phyloP scores from a whole-genome alignment of 2,113 vertebrate species.

The Anoplopoma fimbria region DNA sequence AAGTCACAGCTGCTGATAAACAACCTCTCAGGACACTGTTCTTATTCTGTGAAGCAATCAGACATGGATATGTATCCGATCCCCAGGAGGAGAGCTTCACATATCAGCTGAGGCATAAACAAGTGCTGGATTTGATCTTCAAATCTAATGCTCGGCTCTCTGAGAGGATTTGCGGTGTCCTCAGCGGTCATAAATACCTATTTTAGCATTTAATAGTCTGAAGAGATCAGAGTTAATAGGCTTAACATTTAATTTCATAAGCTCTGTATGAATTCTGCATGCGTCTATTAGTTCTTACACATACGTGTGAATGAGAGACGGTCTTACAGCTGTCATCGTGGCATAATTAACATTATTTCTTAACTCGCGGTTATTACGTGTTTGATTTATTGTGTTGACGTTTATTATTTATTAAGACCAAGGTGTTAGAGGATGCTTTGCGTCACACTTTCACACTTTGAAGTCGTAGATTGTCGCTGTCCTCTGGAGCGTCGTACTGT shows the following conservation, averaged over 20 bases:
- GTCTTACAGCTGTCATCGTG: slow-evolving; percentile 5
- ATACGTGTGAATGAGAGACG: slow-evolving; percentile 31
- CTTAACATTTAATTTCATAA: slow-evolving; percentile 43
- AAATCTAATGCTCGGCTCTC: slow-evolving; percentile 7
- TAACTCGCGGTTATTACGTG: neutral
- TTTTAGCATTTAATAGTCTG: slow-evolving; percentile 13
- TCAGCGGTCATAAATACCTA: slow-evolving; percentile 28
- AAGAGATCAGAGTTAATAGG: slow-evolving; percentile 1
- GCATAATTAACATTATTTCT: neutral
- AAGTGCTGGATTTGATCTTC: slow-evolving; percentile 4
- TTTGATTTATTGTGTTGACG: neutral
- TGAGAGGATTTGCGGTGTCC: slow-evolving; percentile 27
- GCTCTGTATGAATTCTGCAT: slow-evolving; percentile 29
- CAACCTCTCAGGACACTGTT: slow-evolving; percentile 37
- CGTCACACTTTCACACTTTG: neutral
- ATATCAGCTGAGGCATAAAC: slow-evolving; percentile 18
- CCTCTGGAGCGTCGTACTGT: neutral
- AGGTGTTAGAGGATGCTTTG: neutral
- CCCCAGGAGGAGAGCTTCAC: slow-evolving; percentile 1
- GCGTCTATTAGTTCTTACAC: slow-evolving; percentile 32
- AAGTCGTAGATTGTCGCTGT: neutral
- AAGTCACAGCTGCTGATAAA: slow-evolving; percentile 42
- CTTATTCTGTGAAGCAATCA: slow-evolving; percentile 36
- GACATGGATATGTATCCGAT: slow-evolving; percentile 33
- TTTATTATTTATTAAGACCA: neutral